phyloP scores from a whole-genome alignment of 2,888 invertebrate species.

The Pyrrhopygopsis socrates region DNA sequence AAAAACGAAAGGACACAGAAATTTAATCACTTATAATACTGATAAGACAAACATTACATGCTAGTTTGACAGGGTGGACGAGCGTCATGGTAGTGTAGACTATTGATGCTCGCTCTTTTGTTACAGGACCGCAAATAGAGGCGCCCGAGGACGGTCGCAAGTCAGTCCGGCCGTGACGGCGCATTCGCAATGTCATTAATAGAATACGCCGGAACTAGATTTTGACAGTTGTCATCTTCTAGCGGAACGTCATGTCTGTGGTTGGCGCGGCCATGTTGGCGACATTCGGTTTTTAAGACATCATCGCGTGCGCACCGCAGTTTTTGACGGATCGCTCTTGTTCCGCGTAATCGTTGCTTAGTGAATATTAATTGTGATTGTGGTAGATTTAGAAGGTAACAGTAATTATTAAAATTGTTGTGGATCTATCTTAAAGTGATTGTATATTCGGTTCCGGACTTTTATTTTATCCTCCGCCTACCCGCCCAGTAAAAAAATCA shows the following conservation, averaged over 20 bases:
- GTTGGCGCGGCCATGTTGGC: too few species aligned
- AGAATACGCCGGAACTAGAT: too few species aligned
- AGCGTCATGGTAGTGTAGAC: background rate
- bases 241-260: too few species aligned
- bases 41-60: background rate
- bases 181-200: background rate
- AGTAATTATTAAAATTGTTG: too few species aligned
- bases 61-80: conserved; percentile 2
- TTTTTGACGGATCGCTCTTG: too few species aligned
- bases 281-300: too few species aligned
- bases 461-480: conserved; percentile 15
- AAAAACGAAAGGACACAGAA: conserved; percentile 44
- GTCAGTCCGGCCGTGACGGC: conserved; percentile 55
- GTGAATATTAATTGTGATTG: too few species aligned
- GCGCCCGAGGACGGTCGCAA: conserved; percentile 51
- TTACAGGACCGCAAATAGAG: conserved; percentile 13
- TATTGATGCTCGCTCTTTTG: background rate
- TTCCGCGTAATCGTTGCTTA: too few species aligned
- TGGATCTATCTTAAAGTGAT: too few species aligned
- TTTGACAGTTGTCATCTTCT: background rate
- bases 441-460: background rate
- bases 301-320: too few species aligned
- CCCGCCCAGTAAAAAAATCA: conserved; percentile 11
- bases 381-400: too few species aligned
- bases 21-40: background rate